Evolutionary conservation across 2,113 vertebrate genomes (phyloP).

Genomic region (Eubucco bourcierii): DNA sequence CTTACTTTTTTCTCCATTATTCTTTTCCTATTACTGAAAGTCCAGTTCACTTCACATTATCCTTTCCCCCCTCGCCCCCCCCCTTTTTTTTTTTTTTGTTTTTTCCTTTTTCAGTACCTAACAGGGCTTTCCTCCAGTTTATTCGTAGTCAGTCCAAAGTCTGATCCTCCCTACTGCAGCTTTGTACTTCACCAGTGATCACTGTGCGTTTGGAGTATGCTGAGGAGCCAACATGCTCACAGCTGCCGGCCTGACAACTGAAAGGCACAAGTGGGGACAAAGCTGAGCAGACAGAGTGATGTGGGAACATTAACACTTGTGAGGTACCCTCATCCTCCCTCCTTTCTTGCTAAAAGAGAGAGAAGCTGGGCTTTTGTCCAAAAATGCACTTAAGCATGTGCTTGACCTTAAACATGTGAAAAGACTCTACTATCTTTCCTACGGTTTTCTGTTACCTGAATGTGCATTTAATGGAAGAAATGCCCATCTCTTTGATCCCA

Average conservation of each 20-base stretch:
- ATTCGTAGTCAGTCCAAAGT: accelerated
- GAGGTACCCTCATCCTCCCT: background rate
- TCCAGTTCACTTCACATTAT: too few species aligned
- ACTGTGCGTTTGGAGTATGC: accelerated
- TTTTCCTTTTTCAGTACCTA: background rate
- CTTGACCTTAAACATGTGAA: background rate
- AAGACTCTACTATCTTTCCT: background rate
- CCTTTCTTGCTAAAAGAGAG: background rate
- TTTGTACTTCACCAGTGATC: background rate
- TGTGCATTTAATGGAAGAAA: background rate
- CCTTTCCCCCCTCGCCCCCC: too few species aligned
- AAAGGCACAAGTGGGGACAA: conserved; percentile 22
- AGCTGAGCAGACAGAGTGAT: background rate
- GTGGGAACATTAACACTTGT: conserved; percentile 25
- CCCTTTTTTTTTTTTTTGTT: too few species aligned
- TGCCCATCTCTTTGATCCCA: background rate
- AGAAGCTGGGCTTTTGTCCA: conserved; percentile 7
- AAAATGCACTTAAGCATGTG: background rate
- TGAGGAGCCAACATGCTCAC: background rate
- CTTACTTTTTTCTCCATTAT: background rate
- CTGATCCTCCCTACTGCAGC: accelerated
- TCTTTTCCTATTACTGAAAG: background rate
- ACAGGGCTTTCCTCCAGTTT: background rate
- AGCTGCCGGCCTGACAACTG: conserved; percentile 23
- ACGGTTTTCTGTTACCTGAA: background rate